A percentile compares a stretch with the other conserved stretches of the same genome.
These are phyloP conservation scores for Symphodus melops DNA, from an alignment of 2,113 vertebrate genomes.

Conservation along the genomic window DNA sequence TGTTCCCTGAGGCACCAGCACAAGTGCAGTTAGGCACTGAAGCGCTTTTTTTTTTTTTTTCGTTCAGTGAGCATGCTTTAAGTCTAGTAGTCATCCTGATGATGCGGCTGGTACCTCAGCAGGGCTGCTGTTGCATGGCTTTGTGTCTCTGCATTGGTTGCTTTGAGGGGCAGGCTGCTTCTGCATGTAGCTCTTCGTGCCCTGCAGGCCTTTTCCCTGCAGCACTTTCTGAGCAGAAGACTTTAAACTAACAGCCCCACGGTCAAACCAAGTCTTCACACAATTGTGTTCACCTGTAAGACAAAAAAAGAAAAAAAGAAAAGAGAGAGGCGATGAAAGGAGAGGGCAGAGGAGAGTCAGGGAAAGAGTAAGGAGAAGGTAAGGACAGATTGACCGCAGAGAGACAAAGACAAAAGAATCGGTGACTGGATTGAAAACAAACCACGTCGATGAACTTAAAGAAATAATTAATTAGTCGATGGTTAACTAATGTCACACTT, in stretches of 20 bases:
- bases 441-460: not conserved
- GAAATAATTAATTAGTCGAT: not conserved
- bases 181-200: slow-evolving; percentile 87
- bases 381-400: not conserved
- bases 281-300: slow-evolving; percentile 83
- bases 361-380: not conserved
- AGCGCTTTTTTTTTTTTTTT: slow-evolving; percentile 14
- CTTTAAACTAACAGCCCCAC: slow-evolving; percentile 81
- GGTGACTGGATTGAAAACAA: not conserved
- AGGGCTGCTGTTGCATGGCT: slow-evolving; percentile 76
- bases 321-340: not conserved
- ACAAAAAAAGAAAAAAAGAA: too few relatives aligned
- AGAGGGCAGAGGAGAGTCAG: not conserved
- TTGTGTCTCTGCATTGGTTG: slow-evolving; percentile 60
- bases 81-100: slow-evolving; percentile 47
- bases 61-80: slow-evolving; percentile 19
- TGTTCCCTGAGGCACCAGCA: slow-evolving; percentile 21
- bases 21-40: slow-evolving; percentile 8
- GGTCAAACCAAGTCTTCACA: slow-evolving; percentile 88
- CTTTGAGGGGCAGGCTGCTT: slow-evolving; percentile 82
- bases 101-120: slow-evolving; percentile 81
- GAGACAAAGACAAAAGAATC: not conserved
- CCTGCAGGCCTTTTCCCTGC: slow-evolving; percentile 80
- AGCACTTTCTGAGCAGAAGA: slow-evolving; percentile 82
- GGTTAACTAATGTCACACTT: not conserved